Base-by-base conservation (phyloP, 2,888 invertebrate genomes). In the Pachymerium ferrugineum region DNA sequence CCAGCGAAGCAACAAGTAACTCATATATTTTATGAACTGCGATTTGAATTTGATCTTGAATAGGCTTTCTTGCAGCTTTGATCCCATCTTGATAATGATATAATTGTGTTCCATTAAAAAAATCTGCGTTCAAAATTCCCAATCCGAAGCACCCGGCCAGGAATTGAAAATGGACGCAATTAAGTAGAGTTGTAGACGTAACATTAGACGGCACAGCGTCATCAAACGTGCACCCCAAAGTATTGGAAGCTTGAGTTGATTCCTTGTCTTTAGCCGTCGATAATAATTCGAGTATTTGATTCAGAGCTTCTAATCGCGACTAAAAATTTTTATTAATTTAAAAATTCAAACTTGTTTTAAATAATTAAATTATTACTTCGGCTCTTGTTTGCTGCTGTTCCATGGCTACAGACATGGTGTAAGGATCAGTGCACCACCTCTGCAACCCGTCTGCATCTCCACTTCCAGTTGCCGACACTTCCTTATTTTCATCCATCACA, bases 61-160 rank as follows among this genome's bases (percentile, higher is more conserved):
- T 81, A 74, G 82, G 79, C 3, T 81, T 78, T 0, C 85, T 84
- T 1, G 87, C 84, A 8, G 86, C 83, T 77, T 85, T 83, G 29
- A 88, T 85, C 19, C 85, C 85, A 79, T 87, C 87, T 79, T 87
- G 82, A 78, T 87, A 88, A 78, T 87, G 87, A 77, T 84, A 83
- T 10, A 86, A 80, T 76, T 85, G 85, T 0, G 83, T 81, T 72
- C 81, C 76, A 12, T 75, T 74, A 19, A 72, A 75, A 8, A 71
- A 38, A 62, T 79, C 79, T 16, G 78, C 76, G 5, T 79, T 78
- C 5, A 79, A 74, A 12, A 76, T 76, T 30, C 78, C 83, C 54
- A 87, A 82, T 25, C 85, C 85, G 77, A 86, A 86, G 78, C 85
- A 86, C 10, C 87, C 87, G 16, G 85, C 83, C 72, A 87, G 78